Evolutionary conservation across 1,140 invertebrate species (phyloP).

Genomic region (Aphelenchoides fujianensis): DNA sequence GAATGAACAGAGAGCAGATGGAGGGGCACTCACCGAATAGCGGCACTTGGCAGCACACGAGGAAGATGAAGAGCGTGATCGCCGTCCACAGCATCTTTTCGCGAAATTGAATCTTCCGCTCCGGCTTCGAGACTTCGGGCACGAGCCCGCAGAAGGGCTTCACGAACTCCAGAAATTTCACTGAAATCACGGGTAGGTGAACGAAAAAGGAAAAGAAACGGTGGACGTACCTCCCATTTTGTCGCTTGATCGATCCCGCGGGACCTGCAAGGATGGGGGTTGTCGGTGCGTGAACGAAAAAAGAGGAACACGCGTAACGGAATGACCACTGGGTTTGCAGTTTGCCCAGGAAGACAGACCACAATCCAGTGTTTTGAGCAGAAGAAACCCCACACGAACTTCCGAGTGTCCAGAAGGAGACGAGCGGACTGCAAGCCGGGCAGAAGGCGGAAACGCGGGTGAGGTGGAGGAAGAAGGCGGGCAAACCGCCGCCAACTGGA

Average conservation of each 20-base stretch:
- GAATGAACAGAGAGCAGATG: not conserved
- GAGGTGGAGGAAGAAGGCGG: too few species aligned
- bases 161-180: conserved; percentile 99
- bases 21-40: conserved; percentile 45
- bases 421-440: too few species aligned
- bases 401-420: too few species aligned
- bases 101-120: conserved; percentile 99
- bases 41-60: conserved; percentile 96
- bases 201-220: not conserved
- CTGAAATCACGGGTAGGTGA: conserved; percentile 65
- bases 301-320: not conserved
- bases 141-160: conserved; percentile 99
- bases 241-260: not conserved
- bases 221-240: not conserved
- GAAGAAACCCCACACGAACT: too few species aligned
- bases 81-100: conserved; percentile 99
- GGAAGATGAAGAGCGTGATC: conserved; percentile 97
- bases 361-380: not conserved
- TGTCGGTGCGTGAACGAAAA: not conserved
- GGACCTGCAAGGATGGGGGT: not conserved
- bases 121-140: conserved; percentile 98
- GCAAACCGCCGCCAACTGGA: too few species aligned
- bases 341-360: not conserved
- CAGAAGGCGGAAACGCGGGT: too few species aligned
- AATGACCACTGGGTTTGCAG: not conserved